A percentile compares a stretch with the other conserved stretches of the same genome.
phyloP scores from a whole-genome alignment of 2,113 vertebrate genomes.

The Pongo abelii region DNA sequence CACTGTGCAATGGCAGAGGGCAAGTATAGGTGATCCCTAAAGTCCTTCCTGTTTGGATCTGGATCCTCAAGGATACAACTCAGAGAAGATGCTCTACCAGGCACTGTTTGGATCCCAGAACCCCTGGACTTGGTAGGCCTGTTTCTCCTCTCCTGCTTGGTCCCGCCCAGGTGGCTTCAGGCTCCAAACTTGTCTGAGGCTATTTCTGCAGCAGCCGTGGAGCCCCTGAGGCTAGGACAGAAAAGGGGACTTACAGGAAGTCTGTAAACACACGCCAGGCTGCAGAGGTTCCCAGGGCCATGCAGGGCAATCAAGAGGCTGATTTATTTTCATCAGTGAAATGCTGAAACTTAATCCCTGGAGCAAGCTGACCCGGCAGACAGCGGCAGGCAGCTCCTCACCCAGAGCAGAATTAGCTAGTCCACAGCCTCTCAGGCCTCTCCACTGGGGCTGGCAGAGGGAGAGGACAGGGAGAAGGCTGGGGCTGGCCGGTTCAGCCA shows the following conservation, averaged over 20 bases:
- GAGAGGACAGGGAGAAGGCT: not conserved
- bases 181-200: not conserved
- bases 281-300: conserved; percentile 47
- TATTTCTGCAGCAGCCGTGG: conserved; percentile 62
- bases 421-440: not conserved
- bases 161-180: not conserved
- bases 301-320: conserved; percentile 27
- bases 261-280: conserved; percentile 63
- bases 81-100: not conserved
- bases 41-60: not conserved
- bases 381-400: not conserved
- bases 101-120: not conserved
- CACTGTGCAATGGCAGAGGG: not conserved
- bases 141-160: not conserved
- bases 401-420: conserved; percentile 27
- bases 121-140: not conserved
- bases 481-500: not conserved
- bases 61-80: not conserved
- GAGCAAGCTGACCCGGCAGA: conserved; percentile 28
- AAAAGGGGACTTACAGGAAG: conserved; percentile 68
- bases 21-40: not conserved
- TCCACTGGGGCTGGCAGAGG: not conserved
- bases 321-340: conserved; percentile 72
- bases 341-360: conserved; percentile 55
- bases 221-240: conserved; percentile 52